Evolutionary conservation across 2,797 vertebrate species (phyloP), one percentile per base, ranked within the genome.

Genomic region (Enteromius argenteus): DNA sequence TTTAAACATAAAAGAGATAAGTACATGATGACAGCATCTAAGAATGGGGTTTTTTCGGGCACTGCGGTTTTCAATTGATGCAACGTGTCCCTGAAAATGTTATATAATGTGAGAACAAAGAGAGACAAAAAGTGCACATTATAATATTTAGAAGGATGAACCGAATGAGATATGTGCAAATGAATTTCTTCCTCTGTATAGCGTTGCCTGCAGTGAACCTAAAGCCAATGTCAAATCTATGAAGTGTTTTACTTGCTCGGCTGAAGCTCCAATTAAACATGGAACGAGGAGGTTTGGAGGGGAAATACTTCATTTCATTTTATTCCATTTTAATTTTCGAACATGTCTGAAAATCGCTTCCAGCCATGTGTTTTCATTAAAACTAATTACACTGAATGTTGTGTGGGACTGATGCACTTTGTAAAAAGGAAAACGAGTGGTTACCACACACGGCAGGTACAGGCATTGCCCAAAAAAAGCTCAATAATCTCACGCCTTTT

Each of bases 311-410:
- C 3, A 53, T 39, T 82, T 82, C 8, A 66, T 74, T 72, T 81
- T 35, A 72, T 58, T 79, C 86, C 27, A 80, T 53, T 84, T 89
- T 86, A 83, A 89, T 83, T 86, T 91, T 86, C 88, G 81, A 69
- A 86, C 87, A 89, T 80, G 82, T 88, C 87, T 80, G 78, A 79
- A 60, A 32, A 80, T 85, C 79, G 79, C 86, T 88, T 21, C 32
- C 27, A 87, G 80, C 75, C 74, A 81, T 86, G 87, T 62, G 68
- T 76, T 83, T 64, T 58, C 49, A 86, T 71, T 64, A 58, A 77
- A 83, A 32, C 81, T 75, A 62, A 81, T 81, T 73, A 62, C 68
- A 53, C 30, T 82, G 42, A 49, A 74, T 82, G 44, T 66, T 53
- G 71, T 74, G 71, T 39, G 71, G 58, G 71, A 74, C 56, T 44